Evolutionary conservation across 2,888 invertebrate genomes (phyloP), one percentile per base, ranked within the genome.

Genomic region (Lycocerus yunnanus): DNA sequence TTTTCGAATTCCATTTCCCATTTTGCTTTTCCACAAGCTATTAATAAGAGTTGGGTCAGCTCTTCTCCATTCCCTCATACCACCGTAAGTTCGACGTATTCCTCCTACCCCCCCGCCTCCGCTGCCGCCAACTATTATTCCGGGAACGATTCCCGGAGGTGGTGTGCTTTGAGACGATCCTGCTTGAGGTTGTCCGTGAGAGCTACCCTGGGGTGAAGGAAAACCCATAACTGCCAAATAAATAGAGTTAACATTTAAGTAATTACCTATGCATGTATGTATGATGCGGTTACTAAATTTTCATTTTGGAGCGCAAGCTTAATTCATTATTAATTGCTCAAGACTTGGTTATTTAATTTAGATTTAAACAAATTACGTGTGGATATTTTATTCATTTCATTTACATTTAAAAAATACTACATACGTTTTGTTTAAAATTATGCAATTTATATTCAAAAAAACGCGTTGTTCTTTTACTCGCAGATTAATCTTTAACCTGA

Each of bases 11-110:
- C 93, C 93, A 82, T 93, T 90, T 61, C 93, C 93, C 87, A 93
- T 93, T 85, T 92, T 92, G 87, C 92, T 92, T 85, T 92, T 90
- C 93, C 92, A 93, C 81, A 93, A 89, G 80, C 92, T 92, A 87
- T 92, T 92, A 88, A 92, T 91, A 78, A 92, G 90, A 76, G 92
- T 92, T 75, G 93, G 93, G 86, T 93, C 93, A 68, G 92, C 92
- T 75, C 92, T 89, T 80, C 92, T 88, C 93, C 93, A 93, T 86
- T 93, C 92, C 82, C 92, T 89, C 88, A 92, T 92, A 65, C 92
- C 92, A 80, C 85, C 85, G 74, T 85, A 81, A 27, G 85, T 85
- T 87, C 89, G 89, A 84, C 91, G 88, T 75, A 91, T 86, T 80
- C 91, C 91, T 80, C 92, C 92, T 82, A 90, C 89, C 80, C 90